A percentile compares a stretch with the other conserved stretches of the same genome.
Evolutionary conservation across 2,888 invertebrate genomes (phyloP).

Genomic region (Copidosoma aretas): DNA sequence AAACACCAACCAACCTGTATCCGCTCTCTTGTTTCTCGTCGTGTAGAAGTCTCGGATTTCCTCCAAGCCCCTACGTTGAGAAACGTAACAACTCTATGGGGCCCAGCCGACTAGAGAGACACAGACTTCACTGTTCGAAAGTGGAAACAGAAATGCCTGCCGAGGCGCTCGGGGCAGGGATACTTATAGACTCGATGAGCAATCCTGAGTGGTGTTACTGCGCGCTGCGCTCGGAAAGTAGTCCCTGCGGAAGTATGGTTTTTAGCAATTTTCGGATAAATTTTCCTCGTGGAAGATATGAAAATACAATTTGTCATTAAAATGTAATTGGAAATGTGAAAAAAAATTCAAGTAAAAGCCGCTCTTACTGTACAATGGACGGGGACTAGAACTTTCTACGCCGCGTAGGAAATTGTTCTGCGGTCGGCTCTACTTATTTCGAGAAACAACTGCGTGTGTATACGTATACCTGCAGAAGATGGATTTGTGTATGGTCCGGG

Average conservation of each 20-base stretch:
- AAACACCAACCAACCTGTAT: conserved; percentile 57
- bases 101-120: conserved; percentile 47
- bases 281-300: background rate
- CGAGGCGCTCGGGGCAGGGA: conserved; percentile 34
- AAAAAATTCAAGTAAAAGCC: conserved; percentile 12
- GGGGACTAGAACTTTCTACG: conserved; percentile 29
- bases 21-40: conserved; percentile 53
- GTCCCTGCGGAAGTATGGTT: conserved; percentile 39
- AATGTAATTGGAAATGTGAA: background rate
- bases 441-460: conserved; percentile 30
- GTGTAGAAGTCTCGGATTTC: conserved; percentile 43
- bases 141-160: conserved; percentile 47
- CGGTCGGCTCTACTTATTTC: conserved; percentile 32
- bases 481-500: too few species aligned
- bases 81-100: conserved; percentile 31
- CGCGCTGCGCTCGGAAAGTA: conserved; percentile 51
- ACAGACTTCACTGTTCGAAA: conserved; percentile 46
- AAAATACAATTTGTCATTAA: background rate
- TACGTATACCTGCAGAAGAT: too few species aligned
- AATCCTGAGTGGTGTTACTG: conserved; percentile 43
- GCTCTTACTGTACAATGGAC: background rate
- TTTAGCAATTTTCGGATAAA: background rate
- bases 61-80: conserved; percentile 33
- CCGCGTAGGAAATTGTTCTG: conserved; percentile 37
- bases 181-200: conserved; percentile 47